Conservation (phyloP, 2,888 invertebrate species). For the Pteria penguin region DNA sequence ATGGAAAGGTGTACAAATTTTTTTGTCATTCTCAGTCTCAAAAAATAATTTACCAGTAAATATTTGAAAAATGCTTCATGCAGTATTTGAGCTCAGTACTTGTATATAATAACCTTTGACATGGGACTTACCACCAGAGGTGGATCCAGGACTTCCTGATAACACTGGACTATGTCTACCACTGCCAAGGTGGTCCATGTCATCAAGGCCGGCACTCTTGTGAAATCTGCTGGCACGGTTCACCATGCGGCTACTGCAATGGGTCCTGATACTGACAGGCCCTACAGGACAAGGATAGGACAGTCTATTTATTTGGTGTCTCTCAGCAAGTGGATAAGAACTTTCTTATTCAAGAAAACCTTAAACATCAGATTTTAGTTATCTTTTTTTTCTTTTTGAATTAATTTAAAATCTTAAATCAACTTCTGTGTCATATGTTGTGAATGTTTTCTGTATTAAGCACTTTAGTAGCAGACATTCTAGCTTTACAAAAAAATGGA, state of each 20-base stretch:
- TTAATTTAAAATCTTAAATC: no score
- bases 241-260: constrained; percentile 89
- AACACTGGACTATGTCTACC: constrained; percentile 84
- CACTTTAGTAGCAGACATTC: no score
- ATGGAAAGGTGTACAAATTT: no score
- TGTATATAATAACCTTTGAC: no score
- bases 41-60: no score
- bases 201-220: constrained; percentile 92
- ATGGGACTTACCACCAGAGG: constrained; percentile 52
- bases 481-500: no score
- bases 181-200: constrained; percentile 80
- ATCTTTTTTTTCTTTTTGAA: background rate
- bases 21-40: no score
- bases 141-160: constrained; percentile 78
- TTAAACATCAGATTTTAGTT: background rate
- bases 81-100: no score
- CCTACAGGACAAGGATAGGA: constrained; percentile 82
- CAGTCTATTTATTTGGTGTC: background rate
- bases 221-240: constrained; percentile 96
- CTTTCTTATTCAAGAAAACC: background rate
- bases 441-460: no score
- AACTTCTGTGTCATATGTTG: no score
- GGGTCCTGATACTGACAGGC: constrained; percentile 93
- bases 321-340: background rate
- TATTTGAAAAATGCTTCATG: no score